These are phyloP conservation scores for Austrolebias charrua DNA, from an alignment of 2,797 vertebrate genomes.

Conservation along the genomic window DNA sequence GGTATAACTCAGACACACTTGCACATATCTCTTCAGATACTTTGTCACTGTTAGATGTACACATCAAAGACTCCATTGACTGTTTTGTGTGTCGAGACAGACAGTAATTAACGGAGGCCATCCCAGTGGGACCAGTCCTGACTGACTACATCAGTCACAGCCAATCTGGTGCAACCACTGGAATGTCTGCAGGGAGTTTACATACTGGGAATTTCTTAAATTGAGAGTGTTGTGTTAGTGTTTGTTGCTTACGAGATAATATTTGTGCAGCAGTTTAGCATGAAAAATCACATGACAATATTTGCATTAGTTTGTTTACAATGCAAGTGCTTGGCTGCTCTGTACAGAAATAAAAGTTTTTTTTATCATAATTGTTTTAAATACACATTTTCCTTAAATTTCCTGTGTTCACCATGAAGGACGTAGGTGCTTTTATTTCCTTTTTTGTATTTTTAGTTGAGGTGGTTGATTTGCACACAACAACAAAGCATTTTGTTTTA, in stretches of 20 bases:
- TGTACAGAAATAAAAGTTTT: neutral
- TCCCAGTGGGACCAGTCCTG: conserved; percentile 66
- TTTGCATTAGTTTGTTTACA: neutral
- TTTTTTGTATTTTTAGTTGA: neutral
- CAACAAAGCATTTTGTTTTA: neutral
- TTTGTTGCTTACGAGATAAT: conserved; percentile 13
- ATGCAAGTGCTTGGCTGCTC: neutral
- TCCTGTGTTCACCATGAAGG: too few relatives aligned
- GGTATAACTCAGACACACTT: conserved; percentile 34
- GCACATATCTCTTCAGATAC: conserved; percentile 32
- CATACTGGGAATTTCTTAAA: conserved; percentile 30
- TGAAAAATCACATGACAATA: conserved; percentile 4
- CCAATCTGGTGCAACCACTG: conserved; percentile 54
- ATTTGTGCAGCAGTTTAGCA: conserved; percentile 20
- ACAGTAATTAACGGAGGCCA: conserved; percentile 71
- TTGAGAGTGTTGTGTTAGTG: conserved; percentile 12
- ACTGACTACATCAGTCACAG: conserved; percentile 68
- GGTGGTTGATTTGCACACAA: neutral
- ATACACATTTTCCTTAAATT: too few relatives aligned
- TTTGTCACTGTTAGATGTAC: conserved; percentile 47
- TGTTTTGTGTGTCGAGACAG: conserved; percentile 62
- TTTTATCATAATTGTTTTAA: neutral
- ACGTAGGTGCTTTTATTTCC: neutral
- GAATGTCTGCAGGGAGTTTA: conserved; percentile 65
- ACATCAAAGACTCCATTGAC: conserved; percentile 58